Base-by-base conservation (phyloP, 92 coral and sea anemone species). In the Diadumene lineata region DNA sequence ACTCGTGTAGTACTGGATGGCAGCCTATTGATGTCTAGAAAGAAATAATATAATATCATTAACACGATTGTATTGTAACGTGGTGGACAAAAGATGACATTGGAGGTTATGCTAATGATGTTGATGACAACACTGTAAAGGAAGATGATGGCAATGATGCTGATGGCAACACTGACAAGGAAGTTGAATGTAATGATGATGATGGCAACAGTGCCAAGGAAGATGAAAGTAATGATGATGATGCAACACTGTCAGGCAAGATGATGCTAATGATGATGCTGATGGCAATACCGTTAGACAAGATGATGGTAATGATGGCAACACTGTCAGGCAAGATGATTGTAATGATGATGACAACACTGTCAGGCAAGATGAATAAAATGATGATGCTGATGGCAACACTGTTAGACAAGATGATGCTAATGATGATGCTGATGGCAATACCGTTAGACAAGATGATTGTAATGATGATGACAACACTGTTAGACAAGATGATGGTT, bases 11-110 rank as follows among this genome's bases (percentile, higher is more conserved):
- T 13, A 62, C 31, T 10, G 68, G 68, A 62, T 62, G 68, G 22
- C 68, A 62, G 24, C 68, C 43, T 28, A 23, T 31, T 10, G 68
- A 27, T 19, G 68, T 62, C 68, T 62, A 30, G n/a, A 62, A 62
- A 62, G 27, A 22, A 58, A 53, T 38, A n/a, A n/a, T n/a, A n/a
- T n/a, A n/a, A n/a, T n/a, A n/a, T n/a, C n/a, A n/a, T n/a, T n/a
- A n/a, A n/a, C n/a, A n/a, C n/a, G n/a, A n/a, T n/a, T n/a, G n/a
- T n/a, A n/a, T n/a, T n/a, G n/a, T n/a, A n/a, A n/a, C n/a, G n/a
- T n/a, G 60, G 19, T 53, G 60, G 24, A 16, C 10, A 15, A 53
- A 23, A 53, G 24, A 53, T 2, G 4, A 53, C 21, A 9, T 3
- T 15, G 60, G 19, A 53, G 6, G 7, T 4, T 38, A 38, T 38